Evolutionary conservation across 2,113 vertebrate species (phyloP).

Genomic region (Paracyprichromis sp.): DNA sequence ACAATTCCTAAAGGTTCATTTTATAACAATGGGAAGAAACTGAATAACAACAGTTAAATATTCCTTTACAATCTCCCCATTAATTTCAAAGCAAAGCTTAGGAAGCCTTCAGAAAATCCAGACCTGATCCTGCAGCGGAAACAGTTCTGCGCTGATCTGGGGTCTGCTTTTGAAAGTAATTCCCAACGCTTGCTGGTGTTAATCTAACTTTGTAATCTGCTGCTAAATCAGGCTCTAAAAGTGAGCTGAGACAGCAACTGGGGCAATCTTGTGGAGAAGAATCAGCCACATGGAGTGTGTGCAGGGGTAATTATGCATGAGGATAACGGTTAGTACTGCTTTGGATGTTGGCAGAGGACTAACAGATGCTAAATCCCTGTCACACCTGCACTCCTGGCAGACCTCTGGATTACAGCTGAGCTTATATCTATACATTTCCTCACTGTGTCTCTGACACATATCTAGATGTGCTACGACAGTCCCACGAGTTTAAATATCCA

Average conservation of each 20-base stretch:
- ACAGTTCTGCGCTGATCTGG: neutral
- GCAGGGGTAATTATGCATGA: conserved; percentile 52
- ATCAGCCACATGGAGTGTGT: neutral
- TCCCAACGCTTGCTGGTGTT: neutral
- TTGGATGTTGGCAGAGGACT: conserved; percentile 37
- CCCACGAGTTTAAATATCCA: neutral
- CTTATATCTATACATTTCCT: neutral
- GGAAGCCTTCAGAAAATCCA: neutral
- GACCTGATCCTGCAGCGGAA: neutral
- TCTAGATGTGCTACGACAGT: neutral
- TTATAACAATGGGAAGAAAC: neutral
- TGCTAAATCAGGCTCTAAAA: conserved; percentile 37
- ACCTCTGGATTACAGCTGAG: conserved; percentile 28
- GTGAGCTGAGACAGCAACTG: conserved; percentile 6
- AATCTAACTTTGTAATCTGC: conserved; percentile 39
- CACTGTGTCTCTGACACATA: neutral
- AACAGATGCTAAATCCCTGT: conserved; percentile 55
- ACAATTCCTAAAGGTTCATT: neutral
- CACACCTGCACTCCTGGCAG: conserved; percentile 23
- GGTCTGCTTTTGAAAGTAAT: conserved; percentile 3
- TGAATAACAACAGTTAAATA: neutral
- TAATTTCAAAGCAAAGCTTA: neutral
- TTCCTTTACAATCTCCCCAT: neutral
- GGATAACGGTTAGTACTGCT: conserved; percentile 39
- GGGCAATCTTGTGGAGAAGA: conserved; percentile 9